Percentiles rank a stretch among this genome's conserved stretches.
Evolutionary conservation across 2,888 invertebrate species (phyloP).

Genomic region (Crioceris asparagi): DNA sequence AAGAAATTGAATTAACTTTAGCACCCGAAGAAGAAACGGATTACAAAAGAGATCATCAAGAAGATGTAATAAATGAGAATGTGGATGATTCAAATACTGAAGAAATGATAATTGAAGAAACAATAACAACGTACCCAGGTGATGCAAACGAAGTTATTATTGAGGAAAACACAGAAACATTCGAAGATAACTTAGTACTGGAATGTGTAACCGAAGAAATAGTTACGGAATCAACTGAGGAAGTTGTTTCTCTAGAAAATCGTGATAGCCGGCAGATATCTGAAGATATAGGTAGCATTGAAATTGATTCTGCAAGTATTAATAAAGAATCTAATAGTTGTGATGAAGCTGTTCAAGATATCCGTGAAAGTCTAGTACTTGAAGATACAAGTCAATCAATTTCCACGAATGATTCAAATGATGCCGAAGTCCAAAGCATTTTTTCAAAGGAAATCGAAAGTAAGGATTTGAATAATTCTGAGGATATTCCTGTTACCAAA

Average conservation of each 20-base stretch:
- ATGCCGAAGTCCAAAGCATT: constrained; percentile 12
- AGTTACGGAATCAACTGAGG: not conserved
- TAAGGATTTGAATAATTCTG: too few relatives aligned
- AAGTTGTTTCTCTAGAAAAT: constrained; percentile 10
- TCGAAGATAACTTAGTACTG: constrained; percentile 17
- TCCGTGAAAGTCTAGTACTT: not conserved
- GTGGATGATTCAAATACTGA: not conserved
- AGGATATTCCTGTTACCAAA: too few relatives aligned
- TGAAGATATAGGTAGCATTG: not conserved
- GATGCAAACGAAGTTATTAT: constrained; percentile 1
- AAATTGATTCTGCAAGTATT: too few relatives aligned
- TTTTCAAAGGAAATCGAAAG: constrained; percentile 13
- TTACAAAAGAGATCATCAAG: constrained; percentile 1
- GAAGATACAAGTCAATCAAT: constrained; percentile 11
- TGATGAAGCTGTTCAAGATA: not conserved
- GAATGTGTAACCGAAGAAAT: constrained; percentile 25
- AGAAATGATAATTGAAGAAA: not conserved
- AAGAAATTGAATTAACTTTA: constrained; percentile 9
- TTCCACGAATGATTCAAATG: constrained; percentile 12
- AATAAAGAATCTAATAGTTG: not conserved
- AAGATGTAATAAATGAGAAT: constrained; percentile 1
- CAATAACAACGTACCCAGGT: not conserved
- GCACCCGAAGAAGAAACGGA: constrained; percentile 6
- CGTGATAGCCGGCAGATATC: constrained; percentile 6
- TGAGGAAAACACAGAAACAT: constrained; percentile 3